Evolutionary conservation across 92 coral and sea anemone genomes (phyloP).

Genomic region (Zoanthus gigantus): DNA sequence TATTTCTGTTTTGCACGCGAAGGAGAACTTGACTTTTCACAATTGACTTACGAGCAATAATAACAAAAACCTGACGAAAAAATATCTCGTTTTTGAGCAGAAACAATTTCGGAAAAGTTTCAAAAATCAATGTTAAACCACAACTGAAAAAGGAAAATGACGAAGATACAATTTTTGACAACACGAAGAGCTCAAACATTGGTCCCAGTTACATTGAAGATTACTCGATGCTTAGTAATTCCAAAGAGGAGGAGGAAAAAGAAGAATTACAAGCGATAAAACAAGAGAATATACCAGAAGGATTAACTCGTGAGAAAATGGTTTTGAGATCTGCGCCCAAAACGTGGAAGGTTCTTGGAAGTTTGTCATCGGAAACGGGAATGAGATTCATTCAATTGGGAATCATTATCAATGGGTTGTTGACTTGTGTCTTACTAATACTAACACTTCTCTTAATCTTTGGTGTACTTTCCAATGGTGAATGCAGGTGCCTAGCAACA

Average conservation of each 20-base stretch:
- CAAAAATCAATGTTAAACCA: constrained; percentile 2
- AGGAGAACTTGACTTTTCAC: too few species aligned
- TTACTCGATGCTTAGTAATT: constrained; percentile 3
- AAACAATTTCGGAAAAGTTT: constrained; percentile 9
- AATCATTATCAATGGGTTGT: background rate
- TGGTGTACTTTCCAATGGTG: background rate
- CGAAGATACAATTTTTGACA: background rate
- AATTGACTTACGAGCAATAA: background rate
- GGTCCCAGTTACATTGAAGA: constrained; percentile 1
- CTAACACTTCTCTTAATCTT: constrained; percentile 13
- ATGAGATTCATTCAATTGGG: constrained; percentile 21
- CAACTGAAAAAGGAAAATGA: background rate
- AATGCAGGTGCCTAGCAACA: background rate
- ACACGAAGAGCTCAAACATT: background rate
- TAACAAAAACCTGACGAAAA: background rate
- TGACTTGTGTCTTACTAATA: constrained; percentile 2
- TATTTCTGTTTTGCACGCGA: too few species aligned
- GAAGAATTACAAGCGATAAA: too few species aligned
- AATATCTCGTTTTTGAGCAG: constrained; percentile 1
- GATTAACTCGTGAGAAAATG: background rate
- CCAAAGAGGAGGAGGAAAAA: background rate
- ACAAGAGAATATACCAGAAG: background rate
- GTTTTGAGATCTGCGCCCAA: background rate
- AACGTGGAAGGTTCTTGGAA: constrained; percentile 17
- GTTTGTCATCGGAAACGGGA: constrained; percentile 2